Base-by-base conservation (phyloP, 2,888 invertebrate species). In the Hybos culiciformis region DNA sequence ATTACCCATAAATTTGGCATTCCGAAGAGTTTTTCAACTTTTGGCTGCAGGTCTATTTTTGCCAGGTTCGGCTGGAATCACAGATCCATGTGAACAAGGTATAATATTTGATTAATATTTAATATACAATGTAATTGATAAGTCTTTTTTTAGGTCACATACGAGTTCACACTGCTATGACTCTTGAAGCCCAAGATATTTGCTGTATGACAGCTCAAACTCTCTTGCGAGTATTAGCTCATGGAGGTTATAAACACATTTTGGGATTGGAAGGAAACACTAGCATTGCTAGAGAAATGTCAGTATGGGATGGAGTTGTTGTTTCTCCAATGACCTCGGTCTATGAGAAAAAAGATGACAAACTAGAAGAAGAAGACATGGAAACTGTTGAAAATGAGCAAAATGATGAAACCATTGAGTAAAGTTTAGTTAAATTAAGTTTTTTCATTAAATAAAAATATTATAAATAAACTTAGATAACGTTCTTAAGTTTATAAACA, bases 291-390 rank as follows among this genome's bases (percentile, higher is more conserved):
- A 70, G 83, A 0, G 92, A 94, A 67, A 91, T 94, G 80, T 90
- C 91, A 0, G 90, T 94, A 15, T 94, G 93, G 92, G 85, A 93
- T 57, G 93, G 93, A 1, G 91, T 96, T 3, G 91, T 94, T 0
- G 92, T 97, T 1, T 88, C 91, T 1, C 93, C 96, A 0, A 70
- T 93, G n/a, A 91, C 92, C 48, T 82, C 86, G 48, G 94, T 93
- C 0, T 96, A 93, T 63, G 88, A 87, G 53, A 83, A 82, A 56
- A 75, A 76, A 18, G 70, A 70, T 24, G 85, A 85, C 54, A 78
- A 81, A 41, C 80, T 81, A 23, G 84, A 85, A 34, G 80, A 77
- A 11, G 77, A 78, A 50, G 76, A 77, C 43, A 73, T 70, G 46
- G 80, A 79, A 51, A 78, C 73, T 29, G 71, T 64, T 14, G 75